phyloP scores from a whole-genome alignment of 2,888 invertebrate genomes.

The Tromatobia lineatoria region DNA sequence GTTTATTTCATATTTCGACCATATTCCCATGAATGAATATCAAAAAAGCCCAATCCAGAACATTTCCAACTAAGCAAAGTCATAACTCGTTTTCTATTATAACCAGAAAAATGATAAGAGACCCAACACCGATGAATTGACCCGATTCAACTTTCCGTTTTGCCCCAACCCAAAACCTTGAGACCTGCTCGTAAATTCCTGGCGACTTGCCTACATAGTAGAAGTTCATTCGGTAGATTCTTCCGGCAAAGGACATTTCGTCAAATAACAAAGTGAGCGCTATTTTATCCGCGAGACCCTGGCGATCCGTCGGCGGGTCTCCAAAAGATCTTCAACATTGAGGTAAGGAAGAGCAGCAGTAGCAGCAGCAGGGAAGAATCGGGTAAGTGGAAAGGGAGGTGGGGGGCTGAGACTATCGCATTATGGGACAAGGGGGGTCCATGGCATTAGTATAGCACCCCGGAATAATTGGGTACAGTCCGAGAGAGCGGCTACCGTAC shows the following conservation, averaged over 20 bases:
- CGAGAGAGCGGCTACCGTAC: conserved; percentile 82
- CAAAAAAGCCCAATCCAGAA: too few species aligned
- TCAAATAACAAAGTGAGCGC: conserved; percentile 56
- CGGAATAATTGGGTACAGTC: conserved; percentile 85
- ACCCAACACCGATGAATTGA: background rate
- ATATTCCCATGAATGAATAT: too few species aligned
- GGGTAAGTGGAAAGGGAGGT: conserved; percentile 22
- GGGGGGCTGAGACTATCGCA: conserved; percentile 68
- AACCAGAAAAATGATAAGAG: background rate
- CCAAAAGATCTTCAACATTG: conserved; percentile 46
- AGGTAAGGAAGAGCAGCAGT: conserved; percentile 3
- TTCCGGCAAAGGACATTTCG: conserved; percentile 45
- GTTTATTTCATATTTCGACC: background rate
- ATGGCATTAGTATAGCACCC: conserved; percentile 84
- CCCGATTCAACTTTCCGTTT: background rate
- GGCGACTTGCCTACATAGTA: background rate
- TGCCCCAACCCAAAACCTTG: background rate
- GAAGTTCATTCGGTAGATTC: conserved; percentile 9
- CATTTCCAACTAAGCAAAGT: too few species aligned
- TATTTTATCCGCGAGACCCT: conserved; percentile 37
- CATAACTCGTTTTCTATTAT: too few species aligned
- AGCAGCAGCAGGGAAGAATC: conserved; percentile 11
- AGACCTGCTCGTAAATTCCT: background rate
- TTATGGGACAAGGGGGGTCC: conserved; percentile 75
- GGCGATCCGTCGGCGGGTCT: conserved; percentile 12